phyloP scores from a whole-genome alignment of 2,888 invertebrate species.

The Micoletzkya japonica region DNA sequence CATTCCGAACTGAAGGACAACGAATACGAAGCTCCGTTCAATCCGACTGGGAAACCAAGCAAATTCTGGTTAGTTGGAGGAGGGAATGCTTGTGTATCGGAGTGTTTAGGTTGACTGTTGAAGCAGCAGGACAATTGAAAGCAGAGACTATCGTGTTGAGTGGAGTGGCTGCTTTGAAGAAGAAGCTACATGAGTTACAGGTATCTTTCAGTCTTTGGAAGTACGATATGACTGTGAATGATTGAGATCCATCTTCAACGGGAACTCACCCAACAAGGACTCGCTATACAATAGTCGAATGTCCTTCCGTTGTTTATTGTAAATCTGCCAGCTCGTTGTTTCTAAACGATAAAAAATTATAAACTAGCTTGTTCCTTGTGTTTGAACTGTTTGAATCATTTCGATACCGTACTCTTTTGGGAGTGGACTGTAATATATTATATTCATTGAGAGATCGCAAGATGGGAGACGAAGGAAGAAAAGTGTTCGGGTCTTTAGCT shows the following conservation, averaged over 20 bases:
- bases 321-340: no score
- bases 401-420: not conserved
- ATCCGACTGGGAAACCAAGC: slow-evolving; percentile 91
- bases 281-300: slow-evolving; percentile 4
- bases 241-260: slow-evolving; percentile 9
- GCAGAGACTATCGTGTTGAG: slow-evolving; percentile 95
- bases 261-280: not conserved
- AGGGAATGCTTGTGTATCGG: not conserved
- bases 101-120: slow-evolving; percentile 71
- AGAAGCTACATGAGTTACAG: slow-evolving; percentile 91
- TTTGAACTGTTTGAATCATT: not conserved
- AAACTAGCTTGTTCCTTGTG: no score
- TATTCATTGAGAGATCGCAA: no score
- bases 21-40: slow-evolving; percentile 92
- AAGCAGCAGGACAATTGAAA: slow-evolving; percentile 88
- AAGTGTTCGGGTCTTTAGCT: slow-evolving; percentile 39
- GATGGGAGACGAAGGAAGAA: slow-evolving; percentile 36
- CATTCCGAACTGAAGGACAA: slow-evolving; percentile 76
- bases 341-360: slow-evolving; percentile 12
- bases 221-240: no score
- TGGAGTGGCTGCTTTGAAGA: slow-evolving; percentile 89
- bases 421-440: not conserved
- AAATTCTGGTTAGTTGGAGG: slow-evolving; percentile 79
- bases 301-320: not conserved
- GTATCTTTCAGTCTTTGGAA: slow-evolving; percentile 65